A percentile compares a stretch with the other conserved stretches of the same genome.
Conservation (phyloP, 1,140 invertebrate species). For the Papilio glaucus region DNA sequence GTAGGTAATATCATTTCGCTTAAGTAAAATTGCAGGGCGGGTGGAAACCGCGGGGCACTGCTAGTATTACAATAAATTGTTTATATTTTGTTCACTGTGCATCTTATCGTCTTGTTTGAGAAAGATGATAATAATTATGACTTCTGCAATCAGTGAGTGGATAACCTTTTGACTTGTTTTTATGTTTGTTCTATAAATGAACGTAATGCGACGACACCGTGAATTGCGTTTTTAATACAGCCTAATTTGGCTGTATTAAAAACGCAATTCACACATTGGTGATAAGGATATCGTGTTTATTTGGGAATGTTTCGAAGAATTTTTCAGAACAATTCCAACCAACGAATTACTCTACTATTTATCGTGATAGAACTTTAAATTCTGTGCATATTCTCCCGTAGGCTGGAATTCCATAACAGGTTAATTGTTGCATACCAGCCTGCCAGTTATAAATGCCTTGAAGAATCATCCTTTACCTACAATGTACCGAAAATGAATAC, state of each 20-base stretch:
- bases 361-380: neutral
- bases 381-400: neutral
- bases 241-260: no score
- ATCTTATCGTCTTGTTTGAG: no score
- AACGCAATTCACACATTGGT: no score
- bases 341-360: neutral
- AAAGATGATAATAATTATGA: neutral
- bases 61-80: no score
- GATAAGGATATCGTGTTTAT: no score
- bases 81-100: neutral
- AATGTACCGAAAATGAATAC: no score
- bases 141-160: neutral
- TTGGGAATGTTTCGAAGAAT: no score
- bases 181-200: constrained; percentile 9
- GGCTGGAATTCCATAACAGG: neutral
- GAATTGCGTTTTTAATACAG: neutral
- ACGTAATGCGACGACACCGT: neutral
- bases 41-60: no score
- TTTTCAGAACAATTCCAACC: no score
- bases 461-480: no score
- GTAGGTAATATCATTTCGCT: no score
- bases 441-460: neutral
- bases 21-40: no score
- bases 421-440: neutral
- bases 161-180: constrained; percentile 5